These are phyloP conservation scores for Octodonta nipae DNA, from an alignment of 2,888 invertebrate species.

Conservation along the genomic window DNA sequence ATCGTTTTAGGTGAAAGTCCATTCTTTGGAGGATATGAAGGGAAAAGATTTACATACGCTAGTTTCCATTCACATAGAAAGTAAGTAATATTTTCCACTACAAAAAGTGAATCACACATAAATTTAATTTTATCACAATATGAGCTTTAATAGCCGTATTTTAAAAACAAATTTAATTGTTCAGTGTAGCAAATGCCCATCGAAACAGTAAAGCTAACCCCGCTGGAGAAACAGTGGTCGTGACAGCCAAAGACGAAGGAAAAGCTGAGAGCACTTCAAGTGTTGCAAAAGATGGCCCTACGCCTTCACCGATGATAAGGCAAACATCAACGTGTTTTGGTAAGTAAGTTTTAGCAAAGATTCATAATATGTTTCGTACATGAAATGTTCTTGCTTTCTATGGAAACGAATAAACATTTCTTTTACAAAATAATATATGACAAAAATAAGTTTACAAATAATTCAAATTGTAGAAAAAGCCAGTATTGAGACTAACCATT, in stretches of 20 bases:
- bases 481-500: too few species aligned
- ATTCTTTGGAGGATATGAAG: conserved; percentile 97
- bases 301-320: conserved; percentile 61
- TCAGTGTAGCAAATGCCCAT: conserved; percentile 59
- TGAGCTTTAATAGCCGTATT: not conserved
- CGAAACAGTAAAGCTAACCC: conserved; percentile 44
- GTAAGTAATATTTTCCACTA: conserved; percentile 46
- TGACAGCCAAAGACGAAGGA: conserved; percentile 28
- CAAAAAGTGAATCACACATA: too few species aligned
- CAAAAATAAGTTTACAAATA: too few species aligned
- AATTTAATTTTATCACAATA: not conserved
- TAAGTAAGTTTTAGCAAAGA: too few species aligned
- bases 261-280: conserved; percentile 29
- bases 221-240: conserved; percentile 26
- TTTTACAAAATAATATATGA: too few species aligned
- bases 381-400: too few species aligned
- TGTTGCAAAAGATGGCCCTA: conserved; percentile 49
- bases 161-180: conserved; percentile 49
- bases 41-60: conserved; percentile 98
- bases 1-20: conserved; percentile 87
- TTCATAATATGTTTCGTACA: too few species aligned
- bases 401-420: too few species aligned
- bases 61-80: conserved; percentile 98
- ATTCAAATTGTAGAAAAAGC: too few species aligned
- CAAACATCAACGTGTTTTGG: conserved; percentile 60